Base-by-base conservation (phyloP, 1,140 invertebrate genomes). In the Papilio aristodemus region DNA sequence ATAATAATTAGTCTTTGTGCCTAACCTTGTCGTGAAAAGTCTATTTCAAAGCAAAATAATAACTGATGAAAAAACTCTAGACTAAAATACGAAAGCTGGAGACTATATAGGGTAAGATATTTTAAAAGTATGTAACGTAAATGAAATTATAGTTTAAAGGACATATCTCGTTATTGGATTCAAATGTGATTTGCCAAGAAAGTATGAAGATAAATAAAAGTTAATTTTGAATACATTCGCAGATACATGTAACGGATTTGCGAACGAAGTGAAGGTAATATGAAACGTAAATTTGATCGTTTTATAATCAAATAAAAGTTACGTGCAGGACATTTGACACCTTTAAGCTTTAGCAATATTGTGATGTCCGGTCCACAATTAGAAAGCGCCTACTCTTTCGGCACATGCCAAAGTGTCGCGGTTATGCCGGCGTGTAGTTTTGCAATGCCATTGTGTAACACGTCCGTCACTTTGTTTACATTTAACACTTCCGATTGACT, bases 361-460 rank as follows among this genome's bases (percentile, higher is more conserved):
- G 22, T 43, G 39, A 64, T 64, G 62, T 64, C 62, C 62, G 62
- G 62, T 41, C 62, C 7, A 11, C 38, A 64, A 64, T 64, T 64
- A 64, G 62, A 64, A 64, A 64, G 62, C 39, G 39, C 39, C 38
- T 27, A 64, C 39, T 43, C 22, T 64, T 64, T 64, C 25, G 62
- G 37, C 62, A 64, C 62, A 64, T 64, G 62, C 62, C 62, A 64
- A 64, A 64, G 62, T 64, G 62, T 64, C 62, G 62, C 62, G 62
- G 62, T 64, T 64, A 43, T 64, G 39, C 62, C 38, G 17, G 39
- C 11, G 19, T 27, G 62, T 64, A 25, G 25, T 64, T 64, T 64
- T 64, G 62, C 39, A 64, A 64, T 41, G 22, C 1, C 13, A 64
- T 64, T 64, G 62, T 64, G 62, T 64, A 64, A 64, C 39, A 43